A percentile compares a stretch with the other conserved stretches of the same genome.
These are phyloP conservation scores for Octonoba sinensis DNA, from an alignment of 2,888 invertebrate genomes.

Conservation along the genomic window DNA sequence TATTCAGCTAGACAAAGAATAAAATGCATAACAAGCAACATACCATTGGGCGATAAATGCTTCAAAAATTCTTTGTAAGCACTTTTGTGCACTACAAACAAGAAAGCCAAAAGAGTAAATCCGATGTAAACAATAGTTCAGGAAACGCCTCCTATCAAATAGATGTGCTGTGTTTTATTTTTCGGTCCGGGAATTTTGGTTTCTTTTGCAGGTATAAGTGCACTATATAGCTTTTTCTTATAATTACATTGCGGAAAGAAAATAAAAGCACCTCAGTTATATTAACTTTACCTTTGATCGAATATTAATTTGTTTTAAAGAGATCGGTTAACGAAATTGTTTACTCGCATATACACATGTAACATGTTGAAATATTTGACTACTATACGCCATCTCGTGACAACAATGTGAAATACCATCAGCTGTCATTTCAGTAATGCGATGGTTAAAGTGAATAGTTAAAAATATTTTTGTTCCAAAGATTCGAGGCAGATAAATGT, in stretches of 20 bases:
- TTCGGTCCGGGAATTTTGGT: too few species aligned
- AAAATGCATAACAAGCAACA: too few species aligned
- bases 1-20: too few species aligned
- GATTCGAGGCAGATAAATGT: not conserved
- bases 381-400: constrained; percentile 45
- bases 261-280: too few species aligned
- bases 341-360: constrained; percentile 47
- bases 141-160: constrained; percentile 4
- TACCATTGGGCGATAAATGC: too few species aligned
- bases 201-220: too few species aligned
- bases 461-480: not conserved
- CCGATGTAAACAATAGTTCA: not conserved
- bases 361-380: constrained; percentile 30
- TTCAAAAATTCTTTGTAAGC: too few species aligned
- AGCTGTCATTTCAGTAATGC: constrained; percentile 12
- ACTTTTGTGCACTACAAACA: too few species aligned
- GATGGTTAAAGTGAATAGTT: not conserved
- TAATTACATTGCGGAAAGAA: too few species aligned
- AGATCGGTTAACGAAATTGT: constrained; percentile 29
- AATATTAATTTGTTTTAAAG: not conserved
- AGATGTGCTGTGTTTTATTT: too few species aligned
- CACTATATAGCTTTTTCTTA: too few species aligned
- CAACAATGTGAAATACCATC: constrained; percentile 29
- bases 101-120: too few species aligned
- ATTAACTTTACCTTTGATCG: not conserved